phyloP scores from a whole-genome alignment of 2,888 invertebrate genomes.

The Neoascia interrupta region DNA sequence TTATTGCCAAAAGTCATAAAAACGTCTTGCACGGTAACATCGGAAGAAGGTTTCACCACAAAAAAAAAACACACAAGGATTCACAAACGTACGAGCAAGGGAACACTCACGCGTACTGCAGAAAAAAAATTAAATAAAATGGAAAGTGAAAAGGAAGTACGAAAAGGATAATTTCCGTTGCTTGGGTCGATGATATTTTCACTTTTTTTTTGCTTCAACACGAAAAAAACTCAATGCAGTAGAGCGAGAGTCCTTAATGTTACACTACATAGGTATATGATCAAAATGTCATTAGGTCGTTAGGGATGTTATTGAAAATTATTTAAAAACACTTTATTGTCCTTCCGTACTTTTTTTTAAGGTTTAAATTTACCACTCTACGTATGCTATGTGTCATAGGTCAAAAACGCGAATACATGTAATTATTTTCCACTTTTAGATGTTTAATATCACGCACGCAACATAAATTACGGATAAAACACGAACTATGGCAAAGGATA shows the following conservation, averaged over 20 bases:
- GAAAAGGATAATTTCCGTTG: slow-evolving; percentile 62
- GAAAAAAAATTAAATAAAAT: slow-evolving; percentile 43
- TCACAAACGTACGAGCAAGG: neutral
- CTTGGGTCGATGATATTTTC: slow-evolving; percentile 19
- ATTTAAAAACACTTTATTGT: too few species aligned
- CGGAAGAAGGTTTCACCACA: neutral
- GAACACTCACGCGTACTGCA: slow-evolving; percentile 56
- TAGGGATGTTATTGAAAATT: too few species aligned
- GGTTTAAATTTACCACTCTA: too few species aligned
- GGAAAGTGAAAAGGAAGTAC: slow-evolving; percentile 45
- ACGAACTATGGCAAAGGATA: too few species aligned
- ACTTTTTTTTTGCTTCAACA: slow-evolving; percentile 19
- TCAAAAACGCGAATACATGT: slow-evolving; percentile 7
- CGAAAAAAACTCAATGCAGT: slow-evolving; percentile 29
- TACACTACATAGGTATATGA: slow-evolving; percentile 26
- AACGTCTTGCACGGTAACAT: slow-evolving; percentile 18
- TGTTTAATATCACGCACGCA: neutral
- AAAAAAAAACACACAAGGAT: slow-evolving; percentile 6
- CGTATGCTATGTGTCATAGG: slow-evolving; percentile 48
- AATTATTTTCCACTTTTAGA: slow-evolving; percentile 1
- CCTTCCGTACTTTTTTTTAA: too few species aligned
- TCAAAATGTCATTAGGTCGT: slow-evolving; percentile 5
- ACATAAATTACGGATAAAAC: too few species aligned
- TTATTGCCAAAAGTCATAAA: slow-evolving; percentile 60
- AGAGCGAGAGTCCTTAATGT: slow-evolving; percentile 33